Conservation (phyloP, 2,888 invertebrate species). For the Conomelus anceps region DNA sequence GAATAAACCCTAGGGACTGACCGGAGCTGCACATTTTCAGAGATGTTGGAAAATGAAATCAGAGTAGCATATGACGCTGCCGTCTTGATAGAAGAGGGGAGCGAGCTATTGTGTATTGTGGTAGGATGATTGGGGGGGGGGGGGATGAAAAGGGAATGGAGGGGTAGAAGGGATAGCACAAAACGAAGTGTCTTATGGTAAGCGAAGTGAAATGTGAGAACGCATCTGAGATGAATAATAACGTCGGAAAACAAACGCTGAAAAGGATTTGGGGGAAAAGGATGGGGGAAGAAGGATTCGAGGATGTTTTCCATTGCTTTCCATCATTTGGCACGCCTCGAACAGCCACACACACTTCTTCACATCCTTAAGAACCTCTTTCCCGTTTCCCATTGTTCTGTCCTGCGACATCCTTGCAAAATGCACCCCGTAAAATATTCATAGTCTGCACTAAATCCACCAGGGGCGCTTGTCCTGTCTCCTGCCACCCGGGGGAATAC, state of each 20-base stretch:
- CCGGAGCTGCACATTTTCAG: not conserved
- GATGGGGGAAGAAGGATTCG: not conserved
- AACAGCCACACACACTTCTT: not conserved
- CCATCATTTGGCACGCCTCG: not conserved
- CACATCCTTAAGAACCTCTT: not conserved
- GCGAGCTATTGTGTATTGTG: not conserved
- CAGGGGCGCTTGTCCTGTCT: not conserved
- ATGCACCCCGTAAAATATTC: not conserved
- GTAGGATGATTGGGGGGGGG: not conserved
- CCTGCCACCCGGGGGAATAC: not conserved
- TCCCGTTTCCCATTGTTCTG: not conserved
- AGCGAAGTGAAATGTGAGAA: not conserved
- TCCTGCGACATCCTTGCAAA: no score
- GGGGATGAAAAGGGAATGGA: not conserved
- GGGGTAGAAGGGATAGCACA: not conserved
- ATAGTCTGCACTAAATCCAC: not conserved
- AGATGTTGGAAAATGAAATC: not conserved
- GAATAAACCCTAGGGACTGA: not conserved
- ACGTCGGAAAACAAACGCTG: not conserved
- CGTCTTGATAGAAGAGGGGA: not conserved
- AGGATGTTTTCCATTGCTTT: not conserved
- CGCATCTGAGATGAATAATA: not conserved
- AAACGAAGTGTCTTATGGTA: not conserved
- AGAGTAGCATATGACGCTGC: not conserved
- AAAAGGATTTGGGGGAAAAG: not conserved